These are phyloP conservation scores for Limnephilus marmoratus DNA, from an alignment of 2,888 invertebrate species.

Conservation along the genomic window DNA sequence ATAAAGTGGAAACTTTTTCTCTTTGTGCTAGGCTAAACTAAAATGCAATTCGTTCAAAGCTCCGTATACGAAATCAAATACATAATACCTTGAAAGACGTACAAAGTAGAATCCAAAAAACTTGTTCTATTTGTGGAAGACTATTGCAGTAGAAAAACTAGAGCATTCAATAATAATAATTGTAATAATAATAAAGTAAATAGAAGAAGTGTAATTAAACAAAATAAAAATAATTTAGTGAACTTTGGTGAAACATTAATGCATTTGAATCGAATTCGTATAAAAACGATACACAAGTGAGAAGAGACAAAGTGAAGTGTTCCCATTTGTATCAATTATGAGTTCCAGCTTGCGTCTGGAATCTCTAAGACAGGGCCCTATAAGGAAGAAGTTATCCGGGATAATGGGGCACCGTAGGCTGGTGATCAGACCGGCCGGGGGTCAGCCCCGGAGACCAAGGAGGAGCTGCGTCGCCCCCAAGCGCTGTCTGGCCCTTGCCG, in stretches of 20 bases:
- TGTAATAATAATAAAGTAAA: background rate
- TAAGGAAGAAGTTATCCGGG: conserved; percentile 57
- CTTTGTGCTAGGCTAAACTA: conserved; percentile 3
- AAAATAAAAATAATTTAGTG: background rate
- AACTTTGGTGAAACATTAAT: background rate
- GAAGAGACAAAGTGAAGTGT: background rate
- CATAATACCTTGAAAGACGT: conserved; percentile 5
- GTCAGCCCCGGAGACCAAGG: conserved; percentile 37
- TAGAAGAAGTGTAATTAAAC: background rate
- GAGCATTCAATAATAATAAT: background rate
- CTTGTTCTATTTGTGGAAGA: conserved; percentile 8
- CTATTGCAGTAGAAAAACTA: conserved; percentile 18
- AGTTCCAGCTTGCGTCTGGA: conserved; percentile 60
- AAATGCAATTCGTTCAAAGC: conserved; percentile 12
- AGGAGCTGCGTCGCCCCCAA: conserved; percentile 59
- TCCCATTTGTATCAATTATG: conserved; percentile 37
- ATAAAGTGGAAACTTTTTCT: background rate
- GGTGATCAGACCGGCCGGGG: conserved; percentile 53
- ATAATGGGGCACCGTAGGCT: conserved; percentile 58
- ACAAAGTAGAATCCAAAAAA: background rate
- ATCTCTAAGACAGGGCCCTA: conserved; percentile 47
- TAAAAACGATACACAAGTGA: background rate
- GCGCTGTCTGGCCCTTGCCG: conserved; percentile 62
- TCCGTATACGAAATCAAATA: conserved; percentile 33
- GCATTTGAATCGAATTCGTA: background rate